Evolutionary conservation across 1,140 invertebrate species (phyloP).

Genomic region (Trichonephila inaurata): DNA sequence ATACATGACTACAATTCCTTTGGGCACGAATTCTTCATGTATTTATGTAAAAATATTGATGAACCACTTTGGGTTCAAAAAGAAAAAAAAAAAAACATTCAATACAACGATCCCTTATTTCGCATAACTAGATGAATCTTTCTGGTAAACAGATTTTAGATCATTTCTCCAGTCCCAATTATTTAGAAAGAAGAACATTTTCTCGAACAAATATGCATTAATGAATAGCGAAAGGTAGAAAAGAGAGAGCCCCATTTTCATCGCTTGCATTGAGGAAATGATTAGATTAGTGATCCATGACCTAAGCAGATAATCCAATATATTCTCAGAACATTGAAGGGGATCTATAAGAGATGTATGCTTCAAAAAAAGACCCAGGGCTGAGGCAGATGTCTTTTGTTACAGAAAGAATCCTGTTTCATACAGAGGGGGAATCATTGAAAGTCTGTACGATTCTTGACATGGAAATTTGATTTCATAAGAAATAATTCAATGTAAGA

Average conservation of each 20-base stretch:
- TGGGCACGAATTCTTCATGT: no score
- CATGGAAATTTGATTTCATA: neutral
- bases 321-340: neutral
- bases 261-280: conserved; percentile 13
- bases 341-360: neutral
- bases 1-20: no score
- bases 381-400: neutral
- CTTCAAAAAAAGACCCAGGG: neutral
- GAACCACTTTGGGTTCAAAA: no score
- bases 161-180: neutral
- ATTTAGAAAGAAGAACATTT: neutral
- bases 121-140: neutral
- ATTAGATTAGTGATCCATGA: conserved; percentile 30
- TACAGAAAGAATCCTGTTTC: neutral
- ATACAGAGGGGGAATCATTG: no score
- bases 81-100: neutral
- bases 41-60: no score
- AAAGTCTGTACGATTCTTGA: neutral
- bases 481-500: neutral
- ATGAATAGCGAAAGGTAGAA: conserved; percentile 14
- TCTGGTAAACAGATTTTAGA: neutral
- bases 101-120: neutral
- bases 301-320: conserved; percentile 35
- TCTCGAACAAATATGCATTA: neutral
- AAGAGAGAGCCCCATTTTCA: conserved; percentile 30